Evolutionary conservation across 2,113 vertebrate species (phyloP).

Genomic region (Odontophorus gujanensis): DNA sequence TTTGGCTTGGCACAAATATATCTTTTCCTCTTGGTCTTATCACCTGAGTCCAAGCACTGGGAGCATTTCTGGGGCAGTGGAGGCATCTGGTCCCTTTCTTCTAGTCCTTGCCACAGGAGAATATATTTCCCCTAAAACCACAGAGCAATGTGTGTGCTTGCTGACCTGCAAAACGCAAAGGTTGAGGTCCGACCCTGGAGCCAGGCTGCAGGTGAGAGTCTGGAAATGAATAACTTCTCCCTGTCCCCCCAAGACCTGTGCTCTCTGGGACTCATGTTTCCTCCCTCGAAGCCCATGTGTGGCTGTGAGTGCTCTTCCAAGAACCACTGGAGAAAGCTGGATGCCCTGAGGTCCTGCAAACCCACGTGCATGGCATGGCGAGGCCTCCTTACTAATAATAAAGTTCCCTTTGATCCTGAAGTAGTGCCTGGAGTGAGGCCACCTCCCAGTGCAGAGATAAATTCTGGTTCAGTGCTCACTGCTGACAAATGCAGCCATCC

Average conservation of each 20-base stretch:
- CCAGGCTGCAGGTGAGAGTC: not conserved
- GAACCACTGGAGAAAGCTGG: not conserved
- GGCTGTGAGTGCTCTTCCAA: not conserved
- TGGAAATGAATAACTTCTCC: not conserved
- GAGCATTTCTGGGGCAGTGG: not conserved
- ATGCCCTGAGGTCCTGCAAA: not conserved
- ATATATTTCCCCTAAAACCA: not conserved
- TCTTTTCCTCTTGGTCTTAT: not conserved
- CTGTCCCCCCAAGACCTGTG: not conserved
- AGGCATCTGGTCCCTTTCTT: not conserved
- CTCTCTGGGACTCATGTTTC: not conserved
- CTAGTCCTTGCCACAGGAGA: not conserved
- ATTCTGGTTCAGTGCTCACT: not conserved
- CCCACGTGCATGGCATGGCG: not conserved
- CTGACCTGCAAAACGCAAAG: not conserved
- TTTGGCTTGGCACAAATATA: not conserved
- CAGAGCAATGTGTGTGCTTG: rapidly evolving
- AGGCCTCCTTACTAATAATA: not conserved
- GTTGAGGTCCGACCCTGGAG: not conserved
- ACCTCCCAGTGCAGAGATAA: not conserved
- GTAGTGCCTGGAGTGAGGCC: not conserved
- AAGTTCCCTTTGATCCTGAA: not conserved
- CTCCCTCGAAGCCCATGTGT: not conserved
- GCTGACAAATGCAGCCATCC: rapidly evolving
- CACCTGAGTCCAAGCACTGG: not conserved